A percentile compares a stretch with the other conserved stretches of the same genome.
Evolutionary conservation across 2,888 invertebrate species (phyloP).

Genomic region (Notocelia uddmanniana): DNA sequence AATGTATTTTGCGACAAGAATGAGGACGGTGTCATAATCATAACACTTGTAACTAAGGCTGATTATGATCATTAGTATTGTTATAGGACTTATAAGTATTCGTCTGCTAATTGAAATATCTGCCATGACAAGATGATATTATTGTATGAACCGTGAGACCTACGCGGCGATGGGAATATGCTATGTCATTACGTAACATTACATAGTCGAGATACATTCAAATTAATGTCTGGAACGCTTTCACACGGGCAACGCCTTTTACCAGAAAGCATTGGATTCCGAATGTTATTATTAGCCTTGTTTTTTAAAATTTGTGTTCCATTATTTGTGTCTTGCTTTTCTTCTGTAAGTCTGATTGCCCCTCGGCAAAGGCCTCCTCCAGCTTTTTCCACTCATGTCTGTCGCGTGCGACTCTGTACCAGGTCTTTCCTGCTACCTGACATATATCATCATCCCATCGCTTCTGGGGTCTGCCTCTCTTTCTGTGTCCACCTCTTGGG

Average conservation of each 20-base stretch:
- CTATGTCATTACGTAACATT: slow-evolving; percentile 7
- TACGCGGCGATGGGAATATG: slow-evolving; percentile 26
- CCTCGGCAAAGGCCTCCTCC: too few relatives aligned
- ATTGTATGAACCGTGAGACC: slow-evolving; percentile 29
- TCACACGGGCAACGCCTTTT: neutral
- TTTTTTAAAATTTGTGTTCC: too few relatives aligned
- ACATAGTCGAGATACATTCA: slow-evolving; percentile 13
- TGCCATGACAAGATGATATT: slow-evolving; percentile 24
- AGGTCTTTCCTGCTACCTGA: too few relatives aligned
- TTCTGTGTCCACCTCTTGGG: too few relatives aligned
- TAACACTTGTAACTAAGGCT: slow-evolving; percentile 24
- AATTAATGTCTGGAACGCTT: slow-evolving; percentile 12
- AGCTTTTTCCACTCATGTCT: too few relatives aligned
- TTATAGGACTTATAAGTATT: too few relatives aligned
- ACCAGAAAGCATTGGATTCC: neutral
- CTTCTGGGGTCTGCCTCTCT: too few relatives aligned
- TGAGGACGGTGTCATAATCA: slow-evolving; percentile 22
- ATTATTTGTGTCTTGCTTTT: too few relatives aligned
- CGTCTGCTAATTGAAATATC: slow-evolving; percentile 29
- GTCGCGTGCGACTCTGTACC: too few relatives aligned
- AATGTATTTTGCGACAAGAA: slow-evolving; percentile 13
- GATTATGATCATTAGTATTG: slow-evolving; percentile 32
- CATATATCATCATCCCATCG: too few relatives aligned
- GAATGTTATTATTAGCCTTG: too few relatives aligned
- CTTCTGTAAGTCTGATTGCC: too few relatives aligned